A percentile compares a stretch with the other conserved stretches of the same genome.
Conservation (phyloP, 2,888 invertebrate genomes). For the Heliconius erato region DNA sequence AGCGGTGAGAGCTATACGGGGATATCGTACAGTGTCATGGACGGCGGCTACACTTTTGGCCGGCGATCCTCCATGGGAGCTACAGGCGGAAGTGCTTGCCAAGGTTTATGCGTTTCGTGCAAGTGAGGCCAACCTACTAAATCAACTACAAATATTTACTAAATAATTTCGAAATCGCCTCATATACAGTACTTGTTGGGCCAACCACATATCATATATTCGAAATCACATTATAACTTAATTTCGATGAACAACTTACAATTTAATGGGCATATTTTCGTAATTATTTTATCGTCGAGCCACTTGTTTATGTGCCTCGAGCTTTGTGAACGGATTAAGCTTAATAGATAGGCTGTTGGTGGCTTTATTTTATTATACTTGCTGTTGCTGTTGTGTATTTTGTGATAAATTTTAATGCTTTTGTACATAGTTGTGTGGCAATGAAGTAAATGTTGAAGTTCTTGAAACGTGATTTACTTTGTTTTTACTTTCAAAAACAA, state of each 20-base stretch:
- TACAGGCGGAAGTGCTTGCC: no score
- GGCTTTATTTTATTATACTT: background rate
- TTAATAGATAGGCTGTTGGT: slow-evolving; percentile 23
- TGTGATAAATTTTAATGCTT: background rate
- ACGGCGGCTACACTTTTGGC: no score
- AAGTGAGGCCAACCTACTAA: background rate
- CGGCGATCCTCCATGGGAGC: no score
- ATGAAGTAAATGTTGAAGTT: background rate
- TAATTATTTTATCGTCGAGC: slow-evolving; percentile 25
- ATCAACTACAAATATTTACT: background rate
- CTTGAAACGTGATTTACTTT: no score
- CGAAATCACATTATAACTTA: background rate
- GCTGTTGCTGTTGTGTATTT: background rate
- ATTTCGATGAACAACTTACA: background rate
- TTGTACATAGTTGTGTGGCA: background rate
- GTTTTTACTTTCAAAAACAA: no score
- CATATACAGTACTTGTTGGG: background rate
- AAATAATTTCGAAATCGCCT: background rate
- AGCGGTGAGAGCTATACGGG: no score
- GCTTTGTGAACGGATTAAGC: slow-evolving; percentile 24
- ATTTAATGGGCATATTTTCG: slow-evolving; percentile 10
- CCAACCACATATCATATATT: background rate
- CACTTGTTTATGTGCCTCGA: slow-evolving; percentile 19
- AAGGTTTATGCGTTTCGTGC: no score
- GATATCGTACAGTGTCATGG: no score